Base-by-base conservation (phyloP, 2,113 vertebrate genomes). In the Mohoua ochrocephala region DNA sequence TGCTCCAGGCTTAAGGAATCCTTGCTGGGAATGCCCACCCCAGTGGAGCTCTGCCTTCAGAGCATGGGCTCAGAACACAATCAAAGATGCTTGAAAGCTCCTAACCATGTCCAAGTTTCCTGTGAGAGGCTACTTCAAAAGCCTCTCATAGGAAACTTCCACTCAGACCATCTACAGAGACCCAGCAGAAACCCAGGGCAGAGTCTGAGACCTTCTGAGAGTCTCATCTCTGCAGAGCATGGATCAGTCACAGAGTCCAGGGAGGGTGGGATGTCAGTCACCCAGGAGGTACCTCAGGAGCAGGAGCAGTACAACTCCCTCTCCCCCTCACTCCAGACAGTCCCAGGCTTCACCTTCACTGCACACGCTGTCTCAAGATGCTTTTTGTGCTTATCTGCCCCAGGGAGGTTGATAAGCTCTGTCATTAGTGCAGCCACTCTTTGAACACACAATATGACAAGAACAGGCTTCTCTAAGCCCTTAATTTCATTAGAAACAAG, bases 261-360 rank as follows among this genome's bases (percentile, higher is more conserved):
- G 56, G 39, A 63, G 15, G 19, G 5, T 16, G 41, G 31, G n/a
- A 80, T 22, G 1, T 3, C 67, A 71, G 24, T 54, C 33, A 11
- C 42, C n/a, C 68, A 52, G 71, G 35, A 77, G n/a, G 15, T 9
- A 30, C n/a, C 74, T 68, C 37, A 50, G 71, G 59, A 76, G 33
- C 42, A 84, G 22, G 11, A 70, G 47, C 33, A 50, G 30, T 54
- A 35, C 42, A 84, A 1, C 7, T 67, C 33, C 47, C 13, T 75
- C 35, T 50, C 10, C 4, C 1, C 14, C 13, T 44, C 0, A 0
- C 22, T 69, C 37, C 2, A 6, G 37, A 39, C 27, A 14, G 11
- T 30, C 27, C n/a, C 82, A 83, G 26, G 11, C 30, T 23, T 76
- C 71, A 56, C 41, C 37, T 22, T 33, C 41, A 8, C 37, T 15